Evolutionary conservation across 2,888 invertebrate genomes (phyloP), one percentile per base, ranked within the genome.

Genomic region (Atrina japonica): DNA sequence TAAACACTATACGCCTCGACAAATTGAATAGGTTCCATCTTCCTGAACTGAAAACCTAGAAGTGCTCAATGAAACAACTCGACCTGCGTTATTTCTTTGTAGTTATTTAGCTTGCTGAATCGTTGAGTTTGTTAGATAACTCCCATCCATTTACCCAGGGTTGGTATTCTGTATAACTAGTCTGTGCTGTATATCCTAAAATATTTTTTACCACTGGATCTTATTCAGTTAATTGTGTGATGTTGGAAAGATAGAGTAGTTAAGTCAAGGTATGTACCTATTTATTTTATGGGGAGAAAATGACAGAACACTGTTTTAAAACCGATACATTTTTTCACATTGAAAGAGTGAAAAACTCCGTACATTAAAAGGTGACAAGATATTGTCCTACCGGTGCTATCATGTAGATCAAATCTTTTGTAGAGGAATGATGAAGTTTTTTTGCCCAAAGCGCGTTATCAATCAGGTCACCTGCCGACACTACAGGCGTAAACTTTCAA

Each of bases 1-100:
- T 65, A 49, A 66, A 60, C 47, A 43, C 61, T 67, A 63, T 63
- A 72, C 71, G 71, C 71, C 63, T 56, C 63, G 43, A 50, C 63
- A 60, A 52, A 30, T 60, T 64, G 64, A 61, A 61, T 61, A 47
- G 45, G 61, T 61, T 43, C 30, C 61, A 61, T 61, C 61, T 61
- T 61, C 61, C 61, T 29, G 49, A 49, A 47, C 61, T 56, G 14
- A 56, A 40, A 56, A 23, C 40, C 56, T 23, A 56, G 40, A 56
- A 23, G 40, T 40, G 40, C 35, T 35, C 56, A 56, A 18, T 56
- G 56, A 40, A 56, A 56, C 56, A 40, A 41, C 56, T 56, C 56
- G 40, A 21, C 18, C 40, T 35, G 5, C 35, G 35, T 35, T 11
- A 11, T 35, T 35, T 35, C 35, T 35, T 35, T 35, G 35, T 35